Percentiles rank a stretch among this genome's conserved stretches.
These are phyloP conservation scores for Meloidogyne chitwoodi DNA, from an alignment of 1,140 invertebrate genomes.

Conservation along the genomic window DNA sequence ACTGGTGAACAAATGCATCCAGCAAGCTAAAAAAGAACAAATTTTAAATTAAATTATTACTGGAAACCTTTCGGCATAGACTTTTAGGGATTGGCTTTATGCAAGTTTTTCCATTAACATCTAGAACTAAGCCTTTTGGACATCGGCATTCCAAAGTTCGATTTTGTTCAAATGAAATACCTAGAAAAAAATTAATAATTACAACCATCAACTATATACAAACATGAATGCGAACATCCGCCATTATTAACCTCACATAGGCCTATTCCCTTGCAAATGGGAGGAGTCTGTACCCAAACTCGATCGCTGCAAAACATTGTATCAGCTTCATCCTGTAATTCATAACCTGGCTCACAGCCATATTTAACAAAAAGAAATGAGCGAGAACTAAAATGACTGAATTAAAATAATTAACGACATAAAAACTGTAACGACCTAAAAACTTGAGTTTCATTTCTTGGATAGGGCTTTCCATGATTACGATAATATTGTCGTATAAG, in stretches of 20 bases:
- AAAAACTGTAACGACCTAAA: not conserved
- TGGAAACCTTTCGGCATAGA: conserved; percentile 46
- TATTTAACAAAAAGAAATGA: conserved; percentile 59
- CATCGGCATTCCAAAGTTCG: conserved; percentile 54
- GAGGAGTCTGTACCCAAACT: conserved; percentile 55
- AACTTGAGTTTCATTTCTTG: conserved; percentile 50
- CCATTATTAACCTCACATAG: conserved; percentile 53
- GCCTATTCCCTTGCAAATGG: conserved; percentile 53
- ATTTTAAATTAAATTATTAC: not conserved
- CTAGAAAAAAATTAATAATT: not conserved
- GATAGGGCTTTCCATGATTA: conserved; percentile 47
- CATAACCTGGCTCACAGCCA: conserved; percentile 55
- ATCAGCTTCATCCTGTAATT: conserved; percentile 58
- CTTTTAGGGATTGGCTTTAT: conserved; percentile 57
- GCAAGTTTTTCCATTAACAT: conserved; percentile 53
- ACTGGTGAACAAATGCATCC: conserved; percentile 51
- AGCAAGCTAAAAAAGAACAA: conserved; percentile 27
- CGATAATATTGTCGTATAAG: conserved; percentile 59
- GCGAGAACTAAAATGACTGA: conserved; percentile 5
- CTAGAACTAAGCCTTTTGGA: conserved; percentile 52
- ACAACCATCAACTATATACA: too few relatives aligned
- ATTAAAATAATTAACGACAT: not conserved
- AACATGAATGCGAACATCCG: conserved; percentile 57
- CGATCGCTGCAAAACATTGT: conserved; percentile 55
- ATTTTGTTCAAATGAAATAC: conserved; percentile 49